A percentile compares a stretch with the other conserved stretches of the same genome.
These are phyloP conservation scores for Chaetodon trifasciatus DNA, from an alignment of 2,797 vertebrate species.

Conservation along the genomic window DNA sequence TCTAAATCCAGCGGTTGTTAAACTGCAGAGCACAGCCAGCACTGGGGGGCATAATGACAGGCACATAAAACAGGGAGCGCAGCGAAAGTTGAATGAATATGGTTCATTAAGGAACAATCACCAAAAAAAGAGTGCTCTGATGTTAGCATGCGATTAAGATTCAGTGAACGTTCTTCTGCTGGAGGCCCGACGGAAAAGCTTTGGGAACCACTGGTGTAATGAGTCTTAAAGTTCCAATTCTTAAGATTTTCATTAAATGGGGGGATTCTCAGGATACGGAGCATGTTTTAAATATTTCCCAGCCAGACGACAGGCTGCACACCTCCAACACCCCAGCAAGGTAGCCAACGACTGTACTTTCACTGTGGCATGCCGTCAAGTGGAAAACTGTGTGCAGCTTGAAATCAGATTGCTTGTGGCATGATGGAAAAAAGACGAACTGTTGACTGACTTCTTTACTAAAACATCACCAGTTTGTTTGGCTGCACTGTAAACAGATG, in stretches of 20 bases:
- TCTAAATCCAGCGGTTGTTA: neutral
- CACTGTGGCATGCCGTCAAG: neutral
- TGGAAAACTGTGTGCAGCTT: neutral
- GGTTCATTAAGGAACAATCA: constrained; percentile 8
- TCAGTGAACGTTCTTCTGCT: neutral
- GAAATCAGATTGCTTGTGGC: neutral
- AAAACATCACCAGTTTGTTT: neutral
- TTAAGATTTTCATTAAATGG: neutral
- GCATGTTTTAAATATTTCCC: neutral
- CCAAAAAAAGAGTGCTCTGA: neutral
- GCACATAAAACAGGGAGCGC: neutral
- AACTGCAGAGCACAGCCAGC: neutral
- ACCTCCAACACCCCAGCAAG: neutral
- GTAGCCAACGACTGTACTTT: neutral
- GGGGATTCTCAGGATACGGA: neutral
- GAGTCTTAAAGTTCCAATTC: constrained; percentile 3
- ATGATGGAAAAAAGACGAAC: neutral
- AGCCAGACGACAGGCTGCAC: neutral
- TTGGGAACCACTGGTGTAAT: constrained; percentile 8
- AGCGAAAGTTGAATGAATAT: neutral
- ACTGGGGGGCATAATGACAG: neutral
- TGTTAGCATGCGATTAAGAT: neutral
- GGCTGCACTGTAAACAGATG: neutral
- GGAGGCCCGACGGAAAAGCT: neutral
- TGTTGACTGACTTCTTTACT: neutral